A percentile compares a stretch with the other conserved stretches of the same genome.
Evolutionary conservation across 1,140 invertebrate genomes (phyloP).

Genomic region (Parasteatoda tepidariorum): DNA sequence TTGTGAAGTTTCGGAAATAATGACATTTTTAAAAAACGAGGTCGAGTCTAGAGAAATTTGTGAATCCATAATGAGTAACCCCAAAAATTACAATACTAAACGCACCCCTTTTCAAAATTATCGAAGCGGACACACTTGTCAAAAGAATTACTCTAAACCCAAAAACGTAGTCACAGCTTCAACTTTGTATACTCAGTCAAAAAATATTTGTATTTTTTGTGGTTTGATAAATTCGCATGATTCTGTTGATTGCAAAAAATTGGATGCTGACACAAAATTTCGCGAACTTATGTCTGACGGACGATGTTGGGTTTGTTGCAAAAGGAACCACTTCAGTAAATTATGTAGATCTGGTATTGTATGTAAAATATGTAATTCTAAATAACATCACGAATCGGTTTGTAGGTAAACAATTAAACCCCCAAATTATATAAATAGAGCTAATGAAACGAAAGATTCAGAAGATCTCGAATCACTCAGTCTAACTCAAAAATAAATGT

Average conservation of each 20-base stretch:
- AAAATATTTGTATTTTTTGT: no score
- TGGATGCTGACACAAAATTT: neutral
- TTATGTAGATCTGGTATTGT: neutral
- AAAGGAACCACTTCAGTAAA: neutral
- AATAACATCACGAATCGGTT: neutral
- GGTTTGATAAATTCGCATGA: no score
- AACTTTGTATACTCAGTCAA: no score
- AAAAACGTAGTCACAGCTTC: no score
- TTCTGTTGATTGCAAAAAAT: neutral
- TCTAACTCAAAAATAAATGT: neutral
- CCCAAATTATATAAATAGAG: neutral
- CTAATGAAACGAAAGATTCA: neutral
- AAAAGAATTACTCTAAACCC: no score
- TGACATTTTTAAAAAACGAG: neutral
- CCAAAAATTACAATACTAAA: no score
- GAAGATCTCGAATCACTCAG: neutral
- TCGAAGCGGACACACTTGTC: no score
- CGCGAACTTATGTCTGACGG: neutral
- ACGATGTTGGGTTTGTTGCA: neutral
- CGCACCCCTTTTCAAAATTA: no score
- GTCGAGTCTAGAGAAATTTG: neutral
- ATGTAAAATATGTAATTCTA: neutral
- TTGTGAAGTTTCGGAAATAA: slow-evolving; percentile 7
- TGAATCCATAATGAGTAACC: no score
- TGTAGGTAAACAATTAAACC: no score